Conservation (phyloP, 2,113 vertebrate species). For the Nothobranchius furzeri region DNA sequence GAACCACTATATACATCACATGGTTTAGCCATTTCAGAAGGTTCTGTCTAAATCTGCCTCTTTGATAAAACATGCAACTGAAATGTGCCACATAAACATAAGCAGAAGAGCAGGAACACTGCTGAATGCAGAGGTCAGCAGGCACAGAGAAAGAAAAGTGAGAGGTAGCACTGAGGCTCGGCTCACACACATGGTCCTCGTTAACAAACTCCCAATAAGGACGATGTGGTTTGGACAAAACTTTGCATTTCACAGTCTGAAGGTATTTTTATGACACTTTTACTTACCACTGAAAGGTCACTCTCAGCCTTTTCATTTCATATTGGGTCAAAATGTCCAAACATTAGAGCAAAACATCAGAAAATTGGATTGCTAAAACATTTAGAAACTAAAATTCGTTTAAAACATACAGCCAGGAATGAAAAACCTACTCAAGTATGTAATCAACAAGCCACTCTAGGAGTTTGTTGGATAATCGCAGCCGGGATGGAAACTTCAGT, state of each 20-base stretch:
- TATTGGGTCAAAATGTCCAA: slow-evolving; percentile 8
- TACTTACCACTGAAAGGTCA: slow-evolving; percentile 46
- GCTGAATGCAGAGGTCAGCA: slow-evolving; percentile 38
- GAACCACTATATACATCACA: no score
- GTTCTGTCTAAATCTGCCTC: slow-evolving; percentile 4
- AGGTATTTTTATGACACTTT: slow-evolving; percentile 54
- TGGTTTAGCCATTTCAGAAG: not conserved
- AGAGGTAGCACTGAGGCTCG: slow-evolving; percentile 29
- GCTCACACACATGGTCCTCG: slow-evolving; percentile 71
- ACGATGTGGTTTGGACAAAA: slow-evolving; percentile 63
- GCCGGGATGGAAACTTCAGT: no score
- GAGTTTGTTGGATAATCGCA: no score
- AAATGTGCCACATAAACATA: not conserved
- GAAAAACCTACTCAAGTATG: slow-evolving; percentile 1
- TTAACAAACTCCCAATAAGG: slow-evolving; percentile 67
- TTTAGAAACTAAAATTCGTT: not conserved
- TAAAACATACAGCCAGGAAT: not conserved
- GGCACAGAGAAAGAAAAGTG: slow-evolving; percentile 18
- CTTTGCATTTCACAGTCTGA: slow-evolving; percentile 77
- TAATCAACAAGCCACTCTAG: not conserved
- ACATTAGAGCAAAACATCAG: slow-evolving; percentile 1
- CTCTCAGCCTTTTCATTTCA: slow-evolving; percentile 30
- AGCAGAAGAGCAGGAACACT: slow-evolving; percentile 32
- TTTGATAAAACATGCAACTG: not conserved
- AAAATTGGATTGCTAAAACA: not conserved